Evolutionary conservation across 2,888 invertebrate species (phyloP).

Genomic region (Drosophila heteroneura): DNA sequence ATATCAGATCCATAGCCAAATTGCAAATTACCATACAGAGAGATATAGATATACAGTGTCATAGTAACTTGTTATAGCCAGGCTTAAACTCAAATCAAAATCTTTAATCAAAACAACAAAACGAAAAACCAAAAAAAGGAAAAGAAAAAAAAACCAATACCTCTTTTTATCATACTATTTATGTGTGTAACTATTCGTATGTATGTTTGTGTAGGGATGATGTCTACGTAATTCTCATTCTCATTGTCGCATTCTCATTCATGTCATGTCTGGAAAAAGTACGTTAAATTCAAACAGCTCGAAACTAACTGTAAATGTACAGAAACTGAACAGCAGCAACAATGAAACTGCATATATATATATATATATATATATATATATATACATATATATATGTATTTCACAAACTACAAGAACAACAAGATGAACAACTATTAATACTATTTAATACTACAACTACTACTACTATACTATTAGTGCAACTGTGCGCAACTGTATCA

Average conservation of each 20-base stretch:
- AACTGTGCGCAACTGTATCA: constrained; percentile 40
- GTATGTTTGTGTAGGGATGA: constrained; percentile 40
- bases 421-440: constrained; percentile 32
- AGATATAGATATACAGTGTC: constrained; percentile 24
- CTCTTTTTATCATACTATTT: constrained; percentile 40
- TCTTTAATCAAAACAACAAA: constrained; percentile 58
- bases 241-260: constrained; percentile 4
- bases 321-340: constrained; percentile 18
- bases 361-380: background rate
- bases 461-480: constrained; percentile 41
- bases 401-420: constrained; percentile 17
- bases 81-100: constrained; percentile 71
- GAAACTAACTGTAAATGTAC: constrained; percentile 33
- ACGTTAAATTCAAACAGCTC: constrained; percentile 81
- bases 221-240: constrained; percentile 40
- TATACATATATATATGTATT: constrained; percentile 6
- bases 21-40: background rate
- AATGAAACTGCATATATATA: constrained; percentile 18
- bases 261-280: constrained; percentile 67
- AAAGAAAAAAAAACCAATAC: constrained; percentile 10
- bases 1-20: constrained; percentile 20
- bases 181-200: constrained; percentile 29
- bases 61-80: constrained; percentile 38
- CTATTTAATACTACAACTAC: constrained; percentile 39
- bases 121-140: background rate